These are phyloP conservation scores for Calephelis virginiensis DNA, from an alignment of 1,140 invertebrate genomes.

Conservation along the genomic window DNA sequence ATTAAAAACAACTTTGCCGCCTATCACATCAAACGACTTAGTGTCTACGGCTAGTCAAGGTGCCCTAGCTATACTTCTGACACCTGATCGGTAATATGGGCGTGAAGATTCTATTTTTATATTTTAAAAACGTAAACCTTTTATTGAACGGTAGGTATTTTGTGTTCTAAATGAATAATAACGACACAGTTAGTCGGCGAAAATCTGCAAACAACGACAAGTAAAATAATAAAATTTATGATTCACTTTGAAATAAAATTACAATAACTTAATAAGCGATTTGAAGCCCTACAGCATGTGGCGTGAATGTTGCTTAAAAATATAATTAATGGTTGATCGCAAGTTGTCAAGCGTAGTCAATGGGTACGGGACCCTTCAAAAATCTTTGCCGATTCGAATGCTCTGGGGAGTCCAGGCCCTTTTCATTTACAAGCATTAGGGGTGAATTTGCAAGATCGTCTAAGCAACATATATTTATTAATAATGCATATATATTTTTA, in stretches of 20 bases:
- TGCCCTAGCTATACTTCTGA: too few relatives aligned
- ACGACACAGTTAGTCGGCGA: too few relatives aligned
- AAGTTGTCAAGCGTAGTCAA: slow-evolving; percentile 54
- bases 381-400: slow-evolving; percentile 64
- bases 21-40: too few relatives aligned
- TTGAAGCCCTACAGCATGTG: slow-evolving; percentile 53
- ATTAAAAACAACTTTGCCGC: too few relatives aligned
- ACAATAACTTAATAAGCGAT: slow-evolving; percentile 18
- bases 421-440: slow-evolving; percentile 73
- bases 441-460: slow-evolving; percentile 41
- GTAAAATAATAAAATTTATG: too few relatives aligned
- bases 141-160: too few relatives aligned
- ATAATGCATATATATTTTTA: not conserved
- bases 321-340: slow-evolving; percentile 76
- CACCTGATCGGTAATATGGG: too few relatives aligned
- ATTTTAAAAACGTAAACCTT: too few relatives aligned
- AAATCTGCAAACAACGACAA: not conserved
- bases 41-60: too few relatives aligned
- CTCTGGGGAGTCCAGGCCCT: slow-evolving; percentile 56
- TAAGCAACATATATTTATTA: slow-evolving; percentile 27
- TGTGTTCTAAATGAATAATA: too few relatives aligned
- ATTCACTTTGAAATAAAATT: not conserved
- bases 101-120: too few relatives aligned
- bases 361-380: slow-evolving; percentile 47
- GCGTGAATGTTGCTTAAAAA: slow-evolving; percentile 67